Conservation (phyloP, 2,113 vertebrate genomes). For the Hyaena hyaena region DNA sequence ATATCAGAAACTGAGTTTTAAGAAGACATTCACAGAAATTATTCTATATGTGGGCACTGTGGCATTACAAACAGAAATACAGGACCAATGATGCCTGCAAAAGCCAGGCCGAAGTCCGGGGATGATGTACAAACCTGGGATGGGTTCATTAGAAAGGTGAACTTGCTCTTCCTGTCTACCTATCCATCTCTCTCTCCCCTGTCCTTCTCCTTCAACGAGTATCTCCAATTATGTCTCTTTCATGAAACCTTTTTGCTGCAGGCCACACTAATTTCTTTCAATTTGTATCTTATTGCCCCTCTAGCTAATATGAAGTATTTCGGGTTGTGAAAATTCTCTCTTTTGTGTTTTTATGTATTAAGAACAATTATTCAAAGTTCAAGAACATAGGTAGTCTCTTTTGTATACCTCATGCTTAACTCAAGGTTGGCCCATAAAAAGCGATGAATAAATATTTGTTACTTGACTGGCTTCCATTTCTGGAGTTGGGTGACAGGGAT, state of each 20-base stretch:
- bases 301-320: background rate
- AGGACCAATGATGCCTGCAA: background rate
- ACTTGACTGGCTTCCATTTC: background rate
- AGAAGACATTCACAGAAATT: background rate
- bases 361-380: background rate
- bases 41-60: background rate
- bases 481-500: background rate
- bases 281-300: background rate
- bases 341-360: conserved; percentile 19
- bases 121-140: background rate
- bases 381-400: background rate
- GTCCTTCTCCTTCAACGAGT: background rate
- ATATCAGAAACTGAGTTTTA: background rate
- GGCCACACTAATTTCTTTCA: background rate
- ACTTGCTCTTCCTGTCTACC: background rate
- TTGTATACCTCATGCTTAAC: background rate
- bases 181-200: background rate
- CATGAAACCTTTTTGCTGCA: background rate
- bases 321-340: background rate
- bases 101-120: background rate
- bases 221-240: background rate
- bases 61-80: background rate
- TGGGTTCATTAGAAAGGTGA: no score
- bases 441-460: background rate
- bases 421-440: background rate